A percentile compares a stretch with the other conserved stretches of the same genome.
phyloP scores from a whole-genome alignment of 2,113 vertebrate species.

The Scomber colias region DNA sequence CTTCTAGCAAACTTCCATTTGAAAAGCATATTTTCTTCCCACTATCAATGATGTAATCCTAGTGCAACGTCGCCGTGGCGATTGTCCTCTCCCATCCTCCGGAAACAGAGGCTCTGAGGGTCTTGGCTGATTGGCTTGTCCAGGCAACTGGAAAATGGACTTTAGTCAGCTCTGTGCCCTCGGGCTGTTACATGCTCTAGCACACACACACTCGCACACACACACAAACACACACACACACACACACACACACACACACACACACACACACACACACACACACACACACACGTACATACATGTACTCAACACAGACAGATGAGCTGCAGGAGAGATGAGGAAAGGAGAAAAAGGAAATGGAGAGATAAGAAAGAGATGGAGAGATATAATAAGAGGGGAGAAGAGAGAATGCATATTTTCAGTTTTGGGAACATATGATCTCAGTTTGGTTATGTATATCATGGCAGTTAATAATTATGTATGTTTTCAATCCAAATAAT shows the following conservation, averaged over 20 bases:
- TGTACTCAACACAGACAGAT: slow-evolving; percentile 23
- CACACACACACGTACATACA: slow-evolving; percentile 5
- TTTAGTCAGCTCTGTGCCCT: slow-evolving; percentile 55
- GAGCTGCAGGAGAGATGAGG: slow-evolving; percentile 14
- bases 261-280: background rate
- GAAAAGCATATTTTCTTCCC: slow-evolving; percentile 18
- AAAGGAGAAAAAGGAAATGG: background rate
- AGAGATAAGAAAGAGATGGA: background rate
- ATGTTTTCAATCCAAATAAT: slow-evolving; percentile 11
- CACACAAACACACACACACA: background rate
- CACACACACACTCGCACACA: slow-evolving; percentile 27
- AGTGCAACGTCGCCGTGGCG: slow-evolving; percentile 46
- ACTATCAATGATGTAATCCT: slow-evolving; percentile 74
- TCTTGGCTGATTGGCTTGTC: slow-evolving; percentile 68
- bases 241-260: slow-evolving; percentile 10
- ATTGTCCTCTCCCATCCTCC: slow-evolving; percentile 44
- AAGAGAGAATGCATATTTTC: background rate
- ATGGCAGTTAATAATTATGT: slow-evolving; percentile 4
- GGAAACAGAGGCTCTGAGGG: slow-evolving; percentile 47
- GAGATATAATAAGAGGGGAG: background rate
- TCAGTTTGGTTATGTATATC: background rate
- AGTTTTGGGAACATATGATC: slow-evolving; percentile 9
- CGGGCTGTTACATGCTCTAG: slow-evolving; percentile 35
- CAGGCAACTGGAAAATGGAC: slow-evolving; percentile 69
- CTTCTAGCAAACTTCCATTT: slow-evolving; percentile 3